Base-by-base conservation (phyloP, 2,113 vertebrate species). In the Telmatochromis brichardi region DNA sequence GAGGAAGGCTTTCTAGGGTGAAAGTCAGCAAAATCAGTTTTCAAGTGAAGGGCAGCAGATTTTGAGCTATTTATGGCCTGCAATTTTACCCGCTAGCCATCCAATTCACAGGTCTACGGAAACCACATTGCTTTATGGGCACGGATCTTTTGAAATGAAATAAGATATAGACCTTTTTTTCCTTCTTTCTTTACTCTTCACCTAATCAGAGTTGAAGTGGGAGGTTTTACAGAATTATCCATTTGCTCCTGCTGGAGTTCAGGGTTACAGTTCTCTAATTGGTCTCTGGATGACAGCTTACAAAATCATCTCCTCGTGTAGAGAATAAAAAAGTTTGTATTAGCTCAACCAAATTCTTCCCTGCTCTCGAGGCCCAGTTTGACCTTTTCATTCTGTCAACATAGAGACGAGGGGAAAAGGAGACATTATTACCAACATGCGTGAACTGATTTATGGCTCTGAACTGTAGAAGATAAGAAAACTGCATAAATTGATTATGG, bases 341-440 rank as follows among this genome's bases (percentile, higher is more conserved):
- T 5, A 26, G 71, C 42, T 76, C 81, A 63, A 23, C 53, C 53
- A 26, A 54, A 47, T 78, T 53, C 13, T 4, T 60, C 31, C 51
- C 51, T 33, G 26, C 73, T 78, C 45, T 51, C 7, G 6, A 31
- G 45, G 45, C 73, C 15, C 73, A 13, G 45, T 78, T 33, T 78
- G 17, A 78, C 73, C 73, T 78, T 78, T 78, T 78, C 17, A 51
- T 51, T 51, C 73, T 51, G 73, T 78, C 73, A 78, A 31, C 73
- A 78, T 50, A 12, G 71, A 19, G 9, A 50, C 0, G 15, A 1
- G 11, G n/a, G 28, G 0, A 3, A 28, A 28, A 57, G 26, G 14
- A 21, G 8, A 78, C 10, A 9, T 73, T 50, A 7, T 11, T 51
- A 11, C 15, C 23, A 63, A 65, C n/a, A 37, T 37, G 60, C 2